Base-by-base conservation (phyloP, 2,113 vertebrate genomes). In the Etia nguti region DNA sequence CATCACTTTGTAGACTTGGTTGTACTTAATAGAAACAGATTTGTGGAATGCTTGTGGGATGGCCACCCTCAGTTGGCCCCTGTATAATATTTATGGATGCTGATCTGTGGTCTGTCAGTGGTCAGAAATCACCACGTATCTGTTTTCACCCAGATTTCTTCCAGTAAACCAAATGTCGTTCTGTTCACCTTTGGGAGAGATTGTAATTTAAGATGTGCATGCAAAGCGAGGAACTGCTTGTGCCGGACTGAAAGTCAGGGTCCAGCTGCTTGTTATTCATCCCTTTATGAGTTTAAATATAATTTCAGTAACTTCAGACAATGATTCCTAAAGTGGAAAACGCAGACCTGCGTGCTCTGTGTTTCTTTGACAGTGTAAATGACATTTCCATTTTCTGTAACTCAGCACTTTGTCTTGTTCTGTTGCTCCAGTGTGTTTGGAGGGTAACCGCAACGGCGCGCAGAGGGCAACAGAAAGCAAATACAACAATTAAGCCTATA, bases 81-180 rank as follows among this genome's bases (percentile, higher is more conserved):
- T 83, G 86, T 46, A 46, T 94, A 91, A 94, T 89, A 93, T 93
- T 94, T 94, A 93, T 93, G 93, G 95, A 90, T 94, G 93, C 92
- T 90, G 94, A 94, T 95, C 94, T 93, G 94, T 90, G 94, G 93
- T 92, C 95, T 86, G 92, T 92, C 89, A 87, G 93, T 88, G 93
- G 94, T 94, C 92, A 94, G 91, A 94, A 95, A 95, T 94, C 95
- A 92, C 90, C 93, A 92, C 88, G 41, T 93, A 93, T 95, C 94
- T 92, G 92, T 93, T 95, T 95, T 92, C 95, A 93, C 92, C 79
- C 38, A 88, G 90, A 91, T 84, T 87, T 86, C 90, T 94, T 94
- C 94, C 95, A 94, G 94, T 94, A 95, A 95, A 93, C 90, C 93
- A 84, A 92, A 93, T 93, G 93, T 94, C 92, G 88, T 87, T 92